Conservation (phyloP, 2,113 vertebrate species). For the Halcyon malimbica region DNA sequence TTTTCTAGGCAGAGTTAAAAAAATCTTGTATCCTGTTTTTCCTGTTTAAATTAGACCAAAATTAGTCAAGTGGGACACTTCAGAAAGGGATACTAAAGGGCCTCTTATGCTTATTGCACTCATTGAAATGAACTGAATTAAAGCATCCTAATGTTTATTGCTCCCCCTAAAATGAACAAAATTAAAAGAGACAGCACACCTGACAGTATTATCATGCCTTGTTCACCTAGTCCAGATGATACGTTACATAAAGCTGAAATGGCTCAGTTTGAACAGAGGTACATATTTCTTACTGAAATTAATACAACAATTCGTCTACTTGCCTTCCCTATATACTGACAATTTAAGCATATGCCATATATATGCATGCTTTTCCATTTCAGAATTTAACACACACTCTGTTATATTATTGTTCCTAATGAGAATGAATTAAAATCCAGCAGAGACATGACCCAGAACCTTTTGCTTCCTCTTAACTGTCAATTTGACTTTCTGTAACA, state of each 20-base stretch:
- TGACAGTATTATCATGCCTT: conserved; percentile 44
- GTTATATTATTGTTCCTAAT: conserved; percentile 59
- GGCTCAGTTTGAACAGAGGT: neutral
- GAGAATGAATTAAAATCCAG: conserved; percentile 68
- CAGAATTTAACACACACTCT: neutral
- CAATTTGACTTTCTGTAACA: conserved; percentile 62
- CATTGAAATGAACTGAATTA: conserved; percentile 68
- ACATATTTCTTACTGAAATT: neutral
- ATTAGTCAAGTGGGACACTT: conserved; percentile 65
- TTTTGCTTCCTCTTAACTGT: conserved; percentile 66
- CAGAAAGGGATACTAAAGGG: conserved; percentile 48
- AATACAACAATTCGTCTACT: neutral
- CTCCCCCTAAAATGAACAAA: conserved; percentile 57
- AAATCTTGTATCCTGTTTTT: conserved; percentile 44
- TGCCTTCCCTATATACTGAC: neutral
- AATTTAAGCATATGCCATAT: neutral
- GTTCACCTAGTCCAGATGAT: conserved; percentile 30
- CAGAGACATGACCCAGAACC: conserved; percentile 62
- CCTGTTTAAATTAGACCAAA: conserved; percentile 28
- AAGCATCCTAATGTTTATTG: conserved; percentile 71
- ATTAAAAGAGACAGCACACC: conserved; percentile 63
- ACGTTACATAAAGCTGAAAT: neutral
- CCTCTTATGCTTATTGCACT: conserved; percentile 69
- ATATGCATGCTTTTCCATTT: conserved; percentile 32
- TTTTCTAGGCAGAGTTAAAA: conserved; percentile 47